These are phyloP conservation scores for Nesoenas mayeri DNA, from an alignment of 2,113 vertebrate genomes.

Conservation along the genomic window DNA sequence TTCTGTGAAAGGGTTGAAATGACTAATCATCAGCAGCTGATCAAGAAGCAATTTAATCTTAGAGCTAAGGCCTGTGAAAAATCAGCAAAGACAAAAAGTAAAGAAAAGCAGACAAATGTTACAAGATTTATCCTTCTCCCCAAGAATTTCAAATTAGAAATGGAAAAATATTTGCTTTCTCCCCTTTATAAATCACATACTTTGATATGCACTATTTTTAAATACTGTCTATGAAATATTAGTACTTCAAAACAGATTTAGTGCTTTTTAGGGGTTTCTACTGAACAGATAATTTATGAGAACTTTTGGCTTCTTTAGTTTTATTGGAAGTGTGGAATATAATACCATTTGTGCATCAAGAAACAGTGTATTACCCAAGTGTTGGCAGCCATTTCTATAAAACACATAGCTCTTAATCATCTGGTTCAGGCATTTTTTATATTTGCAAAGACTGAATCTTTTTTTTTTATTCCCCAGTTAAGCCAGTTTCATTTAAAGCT, in stretches of 20 bases:
- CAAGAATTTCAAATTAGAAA: conserved; percentile 55
- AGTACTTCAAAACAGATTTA: conserved; percentile 57
- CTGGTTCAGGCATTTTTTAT: conserved; percentile 45
- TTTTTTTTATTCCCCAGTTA: background rate
- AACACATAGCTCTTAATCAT: conserved; percentile 21
- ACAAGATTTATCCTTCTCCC: conserved; percentile 38
- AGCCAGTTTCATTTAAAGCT: conserved; percentile 54
- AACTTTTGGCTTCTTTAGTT: conserved; percentile 19
- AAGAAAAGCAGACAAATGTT: conserved; percentile 35
- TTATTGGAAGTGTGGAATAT: conserved; percentile 17
- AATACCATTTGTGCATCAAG: conserved; percentile 41
- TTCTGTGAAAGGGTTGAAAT: conserved; percentile 14
- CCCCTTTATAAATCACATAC: conserved; percentile 46
- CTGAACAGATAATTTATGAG: conserved; percentile 38
- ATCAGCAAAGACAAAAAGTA: conserved; percentile 24
- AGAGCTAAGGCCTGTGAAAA: background rate
- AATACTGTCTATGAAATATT: conserved; percentile 36
- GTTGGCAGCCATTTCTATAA: conserved; percentile 49
- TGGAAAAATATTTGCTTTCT: conserved; percentile 56
- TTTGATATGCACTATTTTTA: conserved; percentile 49
- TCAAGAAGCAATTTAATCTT: conserved; percentile 27
- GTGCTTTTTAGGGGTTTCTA: conserved; percentile 34
- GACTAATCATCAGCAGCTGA: background rate
- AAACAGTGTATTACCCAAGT: conserved; percentile 29
- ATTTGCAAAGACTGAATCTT: conserved; percentile 3